Percentiles rank a stretch among this genome's conserved stretches.
Conservation (phyloP, 1,140 invertebrate species). For the Lasioglossum baleicum region DNA sequence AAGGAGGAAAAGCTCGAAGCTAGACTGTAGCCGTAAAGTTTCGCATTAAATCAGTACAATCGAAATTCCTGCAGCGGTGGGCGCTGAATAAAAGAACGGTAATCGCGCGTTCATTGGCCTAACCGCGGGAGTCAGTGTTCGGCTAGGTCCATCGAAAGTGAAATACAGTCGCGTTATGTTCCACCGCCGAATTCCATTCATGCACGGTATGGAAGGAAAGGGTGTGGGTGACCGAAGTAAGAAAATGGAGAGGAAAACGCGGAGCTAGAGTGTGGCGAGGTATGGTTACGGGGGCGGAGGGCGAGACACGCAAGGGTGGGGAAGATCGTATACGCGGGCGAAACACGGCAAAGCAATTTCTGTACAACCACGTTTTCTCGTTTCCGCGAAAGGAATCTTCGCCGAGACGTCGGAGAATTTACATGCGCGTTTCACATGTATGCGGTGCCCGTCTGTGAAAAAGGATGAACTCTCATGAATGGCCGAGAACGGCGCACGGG, state of each 20-base stretch:
- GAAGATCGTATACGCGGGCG: slow-evolving; percentile 49
- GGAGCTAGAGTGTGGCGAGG: background rate
- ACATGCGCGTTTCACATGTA: slow-evolving; percentile 47
- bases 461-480: slow-evolving; percentile 56
- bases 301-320: background rate
- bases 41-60: too few species aligned
- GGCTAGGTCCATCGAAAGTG: slow-evolving; percentile 36
- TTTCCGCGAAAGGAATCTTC: slow-evolving; percentile 51
- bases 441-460: slow-evolving; percentile 38
- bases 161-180: slow-evolving; percentile 51
- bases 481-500: slow-evolving; percentile 25
- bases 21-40: too few species aligned
- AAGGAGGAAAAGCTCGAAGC: background rate
- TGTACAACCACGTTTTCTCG: slow-evolving; percentile 64
- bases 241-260: slow-evolving; percentile 60
- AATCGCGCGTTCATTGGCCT: slow-evolving; percentile 24
- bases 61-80: background rate
- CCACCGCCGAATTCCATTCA: slow-evolving; percentile 46
- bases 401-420: slow-evolving; percentile 52
- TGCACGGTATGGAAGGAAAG: slow-evolving; percentile 17
- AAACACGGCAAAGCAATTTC: slow-evolving; percentile 66
- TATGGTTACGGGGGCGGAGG: too few species aligned
- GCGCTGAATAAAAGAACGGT: slow-evolving; percentile 9
- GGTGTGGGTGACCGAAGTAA: slow-evolving; percentile 52
- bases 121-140: slow-evolving; percentile 12